Conservation (phyloP, 1,140 invertebrate genomes). For the Oppia nitens region DNA sequence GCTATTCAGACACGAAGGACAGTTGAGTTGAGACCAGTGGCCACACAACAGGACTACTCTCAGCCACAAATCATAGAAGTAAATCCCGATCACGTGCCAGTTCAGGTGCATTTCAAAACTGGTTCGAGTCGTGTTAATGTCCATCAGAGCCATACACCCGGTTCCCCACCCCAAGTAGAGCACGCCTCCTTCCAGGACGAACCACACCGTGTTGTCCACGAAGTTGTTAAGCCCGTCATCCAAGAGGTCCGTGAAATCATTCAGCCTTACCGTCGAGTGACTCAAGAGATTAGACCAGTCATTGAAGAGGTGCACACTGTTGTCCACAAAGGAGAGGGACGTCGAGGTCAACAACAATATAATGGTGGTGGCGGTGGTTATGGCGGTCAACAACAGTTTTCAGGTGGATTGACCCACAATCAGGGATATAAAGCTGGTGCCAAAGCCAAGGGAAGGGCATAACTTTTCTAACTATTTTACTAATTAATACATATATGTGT, state of each 20-base stretch:
- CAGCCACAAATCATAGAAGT: conserved; percentile 11
- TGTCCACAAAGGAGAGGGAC: background rate
- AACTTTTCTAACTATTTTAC: no score
- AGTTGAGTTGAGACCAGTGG: conserved; percentile 8
- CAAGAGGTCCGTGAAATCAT: conserved; percentile 6
- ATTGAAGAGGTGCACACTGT: background rate
- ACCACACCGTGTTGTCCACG: conserved; percentile 2
- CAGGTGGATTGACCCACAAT: no score
- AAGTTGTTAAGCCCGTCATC: conserved; percentile 1
- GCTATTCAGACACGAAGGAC: conserved; percentile 2
- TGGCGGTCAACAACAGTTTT: background rate
- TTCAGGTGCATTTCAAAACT: conserved; percentile 13
- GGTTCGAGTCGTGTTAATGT: conserved; percentile 13
- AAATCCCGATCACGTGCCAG: conserved; percentile 7
- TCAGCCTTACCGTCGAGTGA: background rate
- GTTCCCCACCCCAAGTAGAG: conserved; percentile 5
- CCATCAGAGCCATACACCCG: conserved; percentile 6
- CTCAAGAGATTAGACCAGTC: background rate
- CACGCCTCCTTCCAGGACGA: conserved; percentile 8
- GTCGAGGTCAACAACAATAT: background rate
- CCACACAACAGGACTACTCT: background rate
- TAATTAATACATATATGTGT: no score
- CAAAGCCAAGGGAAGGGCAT: background rate
- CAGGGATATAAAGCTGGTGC: no score
- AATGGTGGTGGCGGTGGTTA: background rate